phyloP scores from a whole-genome alignment of 2,113 vertebrate species.

The Phylloscopus trochilus region DNA sequence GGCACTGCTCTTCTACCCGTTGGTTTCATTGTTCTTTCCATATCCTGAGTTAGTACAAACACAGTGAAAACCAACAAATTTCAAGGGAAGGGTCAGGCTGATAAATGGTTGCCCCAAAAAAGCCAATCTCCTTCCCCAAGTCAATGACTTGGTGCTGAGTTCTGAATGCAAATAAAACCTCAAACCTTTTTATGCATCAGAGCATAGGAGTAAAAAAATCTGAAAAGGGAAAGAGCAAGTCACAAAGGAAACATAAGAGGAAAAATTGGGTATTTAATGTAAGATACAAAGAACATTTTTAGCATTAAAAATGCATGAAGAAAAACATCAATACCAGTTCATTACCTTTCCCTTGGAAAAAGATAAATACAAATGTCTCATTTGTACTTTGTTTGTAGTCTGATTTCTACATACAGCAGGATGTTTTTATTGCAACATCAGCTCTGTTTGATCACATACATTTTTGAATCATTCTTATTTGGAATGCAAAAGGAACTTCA shows the following conservation, averaged over 20 bases:
- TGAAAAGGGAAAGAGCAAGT: neutral
- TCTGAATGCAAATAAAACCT: neutral
- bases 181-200: neutral
- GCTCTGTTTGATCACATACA: constrained; percentile 13
- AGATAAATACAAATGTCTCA: constrained; percentile 21
- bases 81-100: neutral
- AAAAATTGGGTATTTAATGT: neutral
- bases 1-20: neutral
- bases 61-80: neutral
- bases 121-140: neutral
- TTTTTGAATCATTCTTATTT: neutral
- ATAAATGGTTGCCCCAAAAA: neutral
- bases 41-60: neutral
- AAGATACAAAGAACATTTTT: constrained; percentile 11
- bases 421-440: constrained; percentile 30
- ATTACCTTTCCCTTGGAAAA: neutral
- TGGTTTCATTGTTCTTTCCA: neutral
- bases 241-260: neutral
- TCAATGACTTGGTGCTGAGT: neutral
- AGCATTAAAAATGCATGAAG: constrained; percentile 45
- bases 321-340: constrained; percentile 19
- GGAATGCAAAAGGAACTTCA: neutral
- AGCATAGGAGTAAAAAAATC: neutral
- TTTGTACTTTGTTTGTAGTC: constrained; percentile 31
- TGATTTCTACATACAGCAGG: constrained; percentile 31